phyloP scores from a whole-genome alignment of 2,797 vertebrate species.

The Rhodeus uyekii region DNA sequence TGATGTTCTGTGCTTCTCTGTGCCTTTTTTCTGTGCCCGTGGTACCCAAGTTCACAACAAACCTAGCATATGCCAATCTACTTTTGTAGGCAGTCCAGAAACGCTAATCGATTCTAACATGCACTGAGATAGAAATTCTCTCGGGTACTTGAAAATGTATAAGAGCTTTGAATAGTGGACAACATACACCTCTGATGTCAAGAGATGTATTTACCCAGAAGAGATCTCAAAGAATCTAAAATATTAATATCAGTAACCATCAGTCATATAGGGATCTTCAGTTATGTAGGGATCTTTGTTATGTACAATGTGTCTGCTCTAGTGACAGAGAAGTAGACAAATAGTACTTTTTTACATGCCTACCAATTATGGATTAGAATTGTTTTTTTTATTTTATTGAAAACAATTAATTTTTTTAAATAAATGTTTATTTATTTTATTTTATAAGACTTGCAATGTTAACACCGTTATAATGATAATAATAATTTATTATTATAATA shows the following conservation, averaged over 20 bases:
- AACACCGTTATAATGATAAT: not conserved
- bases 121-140: constrained; percentile 27
- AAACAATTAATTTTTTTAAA: too few relatives aligned
- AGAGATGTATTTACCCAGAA: constrained; percentile 16
- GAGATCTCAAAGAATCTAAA: not conserved
- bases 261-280: not conserved
- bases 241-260: constrained; percentile 36
- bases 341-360: not conserved
- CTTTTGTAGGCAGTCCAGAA: constrained; percentile 49
- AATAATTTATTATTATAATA: not conserved
- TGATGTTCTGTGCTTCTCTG: constrained; percentile 17
- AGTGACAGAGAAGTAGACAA: not conserved
- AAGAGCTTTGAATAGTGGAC: constrained; percentile 25
- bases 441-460: not conserved
- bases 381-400: too few relatives aligned
- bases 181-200: constrained; percentile 10
- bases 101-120: constrained; percentile 42
- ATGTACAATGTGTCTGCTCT: too few relatives aligned
- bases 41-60: constrained; percentile 22
- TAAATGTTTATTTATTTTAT: too few relatives aligned
- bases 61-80: constrained; percentile 28
- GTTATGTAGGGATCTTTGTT: not conserved
- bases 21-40: constrained; percentile 4
- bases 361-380: not conserved
- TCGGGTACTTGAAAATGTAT: constrained; percentile 18